Conservation (phyloP, 1,140 invertebrate genomes). For the Heterodera carotae region DNA sequence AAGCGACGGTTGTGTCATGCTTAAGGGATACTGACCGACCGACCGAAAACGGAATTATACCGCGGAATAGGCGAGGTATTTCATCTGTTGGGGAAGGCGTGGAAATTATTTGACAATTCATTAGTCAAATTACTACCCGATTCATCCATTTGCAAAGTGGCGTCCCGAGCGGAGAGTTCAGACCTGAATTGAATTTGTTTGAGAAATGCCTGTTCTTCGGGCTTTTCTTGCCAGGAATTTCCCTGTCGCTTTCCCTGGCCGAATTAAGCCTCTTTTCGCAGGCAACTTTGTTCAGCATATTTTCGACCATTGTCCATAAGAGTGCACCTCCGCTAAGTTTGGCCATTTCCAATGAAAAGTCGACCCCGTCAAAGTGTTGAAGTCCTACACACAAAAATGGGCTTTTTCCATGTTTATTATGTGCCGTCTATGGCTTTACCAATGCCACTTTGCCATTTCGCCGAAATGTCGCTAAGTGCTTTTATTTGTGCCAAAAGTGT, state of each 20-base stretch:
- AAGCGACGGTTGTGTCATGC: conserved; percentile 43
- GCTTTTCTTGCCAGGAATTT: conserved; percentile 5
- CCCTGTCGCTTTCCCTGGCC: conserved; percentile 2
- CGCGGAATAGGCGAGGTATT: conserved; percentile 51
- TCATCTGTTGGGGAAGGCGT: conserved; percentile 4
- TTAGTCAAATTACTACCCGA: neutral
- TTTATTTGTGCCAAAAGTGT: conserved; percentile 20
- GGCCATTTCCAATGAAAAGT: conserved; percentile 43
- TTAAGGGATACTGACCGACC: conserved; percentile 17
- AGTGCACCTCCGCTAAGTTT: conserved; percentile 40
- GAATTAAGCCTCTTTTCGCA: conserved; percentile 26
- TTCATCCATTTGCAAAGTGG: conserved; percentile 42
- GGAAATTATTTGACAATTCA: neutral
- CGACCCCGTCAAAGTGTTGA: conserved; percentile 30
- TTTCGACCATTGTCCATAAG: conserved; percentile 34
- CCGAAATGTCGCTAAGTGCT: conserved; percentile 4
- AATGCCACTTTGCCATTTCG: conserved; percentile 20
- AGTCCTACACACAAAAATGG: conserved; percentile 27
- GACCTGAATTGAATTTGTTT: conserved; percentile 7
- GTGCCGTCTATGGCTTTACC: conserved; percentile 1
- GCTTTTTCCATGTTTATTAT: neutral
- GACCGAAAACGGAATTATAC: conserved; percentile 22
- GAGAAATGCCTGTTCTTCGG: neutral
- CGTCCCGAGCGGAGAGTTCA: conserved; percentile 13
- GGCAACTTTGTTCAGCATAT: conserved; percentile 37